Conservation (phyloP, 1,140 invertebrate species). For the Bombus superbus region DNA sequence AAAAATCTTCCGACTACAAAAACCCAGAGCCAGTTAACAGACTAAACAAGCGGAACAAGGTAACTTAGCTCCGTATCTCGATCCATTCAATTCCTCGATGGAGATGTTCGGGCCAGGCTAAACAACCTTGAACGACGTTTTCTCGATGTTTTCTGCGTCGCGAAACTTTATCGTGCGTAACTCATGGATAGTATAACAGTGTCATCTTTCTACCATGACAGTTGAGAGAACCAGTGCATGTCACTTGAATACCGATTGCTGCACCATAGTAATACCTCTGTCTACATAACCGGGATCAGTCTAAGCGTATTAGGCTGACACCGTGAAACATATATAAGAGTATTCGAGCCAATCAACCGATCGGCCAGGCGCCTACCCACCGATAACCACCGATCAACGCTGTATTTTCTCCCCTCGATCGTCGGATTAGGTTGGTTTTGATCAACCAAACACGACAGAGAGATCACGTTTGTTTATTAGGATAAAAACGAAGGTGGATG, state of each 20-base stretch:
- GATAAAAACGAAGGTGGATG: not conserved
- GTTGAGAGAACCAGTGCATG: conserved; percentile 25
- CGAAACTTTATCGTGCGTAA: not conserved
- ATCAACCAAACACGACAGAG: not conserved
- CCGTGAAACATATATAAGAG: conserved; percentile 35
- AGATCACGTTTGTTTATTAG: not conserved
- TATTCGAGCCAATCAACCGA: conserved; percentile 36
- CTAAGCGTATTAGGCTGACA: conserved; percentile 48
- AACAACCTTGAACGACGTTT: not conserved
- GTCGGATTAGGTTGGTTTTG: conserved; percentile 27
- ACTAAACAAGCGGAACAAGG: not conserved
- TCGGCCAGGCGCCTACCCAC: not conserved
- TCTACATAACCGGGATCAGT: conserved; percentile 41
- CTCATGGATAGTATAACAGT: conserved; percentile 2
- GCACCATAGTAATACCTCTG: conserved; percentile 32
- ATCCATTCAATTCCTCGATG: not conserved
- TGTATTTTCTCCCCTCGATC: conserved; percentile 3
- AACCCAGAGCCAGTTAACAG: too few species aligned
- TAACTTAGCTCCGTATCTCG: not conserved
- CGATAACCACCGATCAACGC: conserved; percentile 7
- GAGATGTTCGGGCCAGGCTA: not conserved
- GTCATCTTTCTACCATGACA: conserved; percentile 3
- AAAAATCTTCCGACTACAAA: too few species aligned
- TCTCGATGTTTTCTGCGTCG: not conserved
- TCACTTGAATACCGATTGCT: conserved; percentile 28